Conservation (phyloP, 2,113 vertebrate genomes). For the Ahaetulla prasina region DNA sequence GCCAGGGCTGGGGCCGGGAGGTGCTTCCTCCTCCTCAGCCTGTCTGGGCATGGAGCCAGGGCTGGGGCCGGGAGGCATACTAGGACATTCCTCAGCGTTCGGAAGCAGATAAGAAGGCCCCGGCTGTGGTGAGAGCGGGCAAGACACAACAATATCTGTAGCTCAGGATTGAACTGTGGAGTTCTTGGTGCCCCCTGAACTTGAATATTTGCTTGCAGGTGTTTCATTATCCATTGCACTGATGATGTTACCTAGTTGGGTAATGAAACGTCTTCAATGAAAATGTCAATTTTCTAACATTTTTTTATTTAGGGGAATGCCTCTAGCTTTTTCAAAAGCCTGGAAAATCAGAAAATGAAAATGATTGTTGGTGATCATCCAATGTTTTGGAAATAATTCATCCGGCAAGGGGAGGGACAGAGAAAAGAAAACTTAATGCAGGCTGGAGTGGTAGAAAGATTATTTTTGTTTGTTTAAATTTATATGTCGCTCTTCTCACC, state of each 20-base stretch:
- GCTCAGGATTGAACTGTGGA: neutral
- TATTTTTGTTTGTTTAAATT: no score
- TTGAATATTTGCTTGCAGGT: neutral
- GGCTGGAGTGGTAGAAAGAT: neutral
- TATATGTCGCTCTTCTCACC: no score
- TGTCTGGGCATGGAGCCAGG: no score
- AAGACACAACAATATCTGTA: no score
- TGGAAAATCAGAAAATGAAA: neutral
- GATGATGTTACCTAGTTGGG: neutral
- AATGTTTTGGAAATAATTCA: neutral
- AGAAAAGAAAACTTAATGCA: no score
- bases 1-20: no score
- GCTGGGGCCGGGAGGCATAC: no score
- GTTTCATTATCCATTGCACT: neutral
- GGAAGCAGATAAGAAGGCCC: no score
- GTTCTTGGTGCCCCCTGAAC: neutral
- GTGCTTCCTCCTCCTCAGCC: no score
- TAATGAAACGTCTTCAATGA: neutral
- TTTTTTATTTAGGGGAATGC: neutral
- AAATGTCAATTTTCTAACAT: neutral
- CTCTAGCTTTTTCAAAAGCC: neutral
- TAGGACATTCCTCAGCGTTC: no score
- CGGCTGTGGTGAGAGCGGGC: no score
- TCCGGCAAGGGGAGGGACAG: neutral
- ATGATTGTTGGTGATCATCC: neutral